phyloP scores from a whole-genome alignment of 1,140 invertebrate genomes.

The Plutomurus gul region DNA sequence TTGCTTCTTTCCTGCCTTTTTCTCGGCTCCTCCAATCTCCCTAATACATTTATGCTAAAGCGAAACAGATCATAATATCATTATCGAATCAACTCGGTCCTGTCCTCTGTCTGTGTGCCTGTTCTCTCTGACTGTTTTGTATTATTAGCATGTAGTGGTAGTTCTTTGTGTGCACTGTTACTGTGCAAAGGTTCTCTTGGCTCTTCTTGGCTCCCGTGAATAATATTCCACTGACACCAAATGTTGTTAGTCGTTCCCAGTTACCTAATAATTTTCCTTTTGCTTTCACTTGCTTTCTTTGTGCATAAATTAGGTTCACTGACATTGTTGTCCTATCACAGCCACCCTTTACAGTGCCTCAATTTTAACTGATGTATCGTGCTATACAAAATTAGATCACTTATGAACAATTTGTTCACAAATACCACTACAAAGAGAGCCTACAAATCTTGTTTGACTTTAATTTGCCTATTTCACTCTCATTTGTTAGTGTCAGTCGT shows the following conservation, averaged over 20 bases:
- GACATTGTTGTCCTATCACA: not conserved
- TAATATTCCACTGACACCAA: not conserved
- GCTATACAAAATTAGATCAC: constrained; percentile 21
- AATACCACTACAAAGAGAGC: not conserved
- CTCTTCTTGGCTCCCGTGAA: not conserved
- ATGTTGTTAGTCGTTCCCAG: not conserved
- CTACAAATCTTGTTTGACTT: not conserved
- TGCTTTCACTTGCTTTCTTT: constrained; percentile 9
- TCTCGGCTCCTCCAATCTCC: constrained; percentile 5
- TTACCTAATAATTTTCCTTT: constrained; percentile 10
- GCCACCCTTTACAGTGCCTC: not conserved
- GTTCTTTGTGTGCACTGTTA: not conserved
- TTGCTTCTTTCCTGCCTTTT: constrained; percentile 6
- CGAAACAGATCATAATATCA: constrained; percentile 48
- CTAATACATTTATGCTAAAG: constrained; percentile 51
- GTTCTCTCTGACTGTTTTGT: not conserved
- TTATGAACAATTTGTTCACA: constrained; percentile 5
- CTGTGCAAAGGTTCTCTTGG: not conserved
- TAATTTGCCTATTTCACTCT: constrained; percentile 12
- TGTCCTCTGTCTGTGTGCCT: not conserved
- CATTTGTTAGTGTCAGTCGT: not conserved
- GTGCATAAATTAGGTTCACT: not conserved
- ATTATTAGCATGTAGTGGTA: too few species aligned
- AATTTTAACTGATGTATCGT: not conserved
- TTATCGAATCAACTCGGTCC: constrained; percentile 40